Evolutionary conservation across 2,797 vertebrate species (phyloP), one percentile per base, ranked within the genome.

Genomic region (Macropus fuliginosus): DNA sequence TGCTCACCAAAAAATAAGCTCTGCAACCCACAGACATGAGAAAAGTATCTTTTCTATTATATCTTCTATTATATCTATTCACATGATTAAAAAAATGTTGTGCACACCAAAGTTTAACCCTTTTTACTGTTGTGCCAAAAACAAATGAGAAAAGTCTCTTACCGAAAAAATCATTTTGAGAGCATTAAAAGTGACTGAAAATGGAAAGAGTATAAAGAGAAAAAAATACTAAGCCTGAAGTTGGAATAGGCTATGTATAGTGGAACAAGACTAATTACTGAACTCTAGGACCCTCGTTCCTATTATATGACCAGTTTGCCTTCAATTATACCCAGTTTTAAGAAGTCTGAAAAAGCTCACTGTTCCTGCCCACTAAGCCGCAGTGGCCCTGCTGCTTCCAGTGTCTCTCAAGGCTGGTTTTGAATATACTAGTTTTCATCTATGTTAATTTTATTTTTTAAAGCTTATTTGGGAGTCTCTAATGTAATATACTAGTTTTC

Each of bases 401-500:
- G 56, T 11, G 89, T 92, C 10, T 27, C 5, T 27, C 92, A 54
- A 59, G 56, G 40, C 56, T 93, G 93, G 46, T 55, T 95, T 91
- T 89, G 57, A 18, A 57, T 74, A 87, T 28, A 91, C 2, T 54
- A 74, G 31, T 55, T 94, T 90, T 89, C 55, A 66, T 90, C 91
- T 40, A 92, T 92, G 92, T 74, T 94, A 13, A 29, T 93, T 94
- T 92, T 93, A 54, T 91, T 56, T 93, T 93, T 94, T 18, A 74
- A 74, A 18, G 16, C n/a, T 74, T 74, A 18, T 74, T 74, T 74
- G 16, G n/a, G 34, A 11, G 1, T 5, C 62, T 74, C 14, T 18
- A 21, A 74, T 66, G n/a, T 21, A 74, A 9, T 2, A 24, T 2
- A 21, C 2, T 54, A 74, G 31, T 55, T 94, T 90, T 89, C 55